phyloP scores from a whole-genome alignment of 2,797 vertebrate species.

The Discoglossus pictus region DNA sequence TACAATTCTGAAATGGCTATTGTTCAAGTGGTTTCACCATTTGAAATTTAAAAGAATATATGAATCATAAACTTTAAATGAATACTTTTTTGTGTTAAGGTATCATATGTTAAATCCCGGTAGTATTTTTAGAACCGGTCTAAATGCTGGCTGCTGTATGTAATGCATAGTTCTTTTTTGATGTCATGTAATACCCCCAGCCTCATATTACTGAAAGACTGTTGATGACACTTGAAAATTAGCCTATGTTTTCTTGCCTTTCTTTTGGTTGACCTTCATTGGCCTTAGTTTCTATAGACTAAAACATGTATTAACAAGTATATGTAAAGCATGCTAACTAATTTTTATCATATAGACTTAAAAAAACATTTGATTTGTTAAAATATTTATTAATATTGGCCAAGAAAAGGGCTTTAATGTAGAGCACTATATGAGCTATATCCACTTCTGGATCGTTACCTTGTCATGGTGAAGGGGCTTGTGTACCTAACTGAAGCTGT shows the following conservation, averaged over 20 bases:
- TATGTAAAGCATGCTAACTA: no score
- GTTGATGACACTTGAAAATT: constrained; percentile 30
- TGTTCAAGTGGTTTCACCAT: constrained; percentile 34
- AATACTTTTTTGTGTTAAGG: constrained; percentile 21
- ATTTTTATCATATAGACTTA: no score
- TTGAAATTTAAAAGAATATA: constrained; percentile 23
- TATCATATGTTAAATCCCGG: neutral
- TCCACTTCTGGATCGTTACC: no score
- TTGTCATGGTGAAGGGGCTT: no score
- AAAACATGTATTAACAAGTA: no score
- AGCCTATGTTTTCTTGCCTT: constrained; percentile 5
- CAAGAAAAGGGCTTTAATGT: no score
- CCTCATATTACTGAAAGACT: constrained; percentile 21
- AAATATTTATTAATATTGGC: no score
- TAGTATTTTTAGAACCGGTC: constrained; percentile 9
- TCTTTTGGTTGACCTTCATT: constrained; percentile 21
- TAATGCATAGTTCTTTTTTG: constrained; percentile 23
- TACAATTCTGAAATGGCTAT: constrained; percentile 42
- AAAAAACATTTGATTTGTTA: no score
- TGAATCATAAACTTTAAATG: constrained; percentile 5
- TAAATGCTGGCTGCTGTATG: constrained; percentile 24
- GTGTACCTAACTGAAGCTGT: no score
- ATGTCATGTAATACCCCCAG: constrained; percentile 29
- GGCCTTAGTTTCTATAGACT: no score
- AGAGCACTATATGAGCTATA: no score